Percentiles rank a stretch among this genome's conserved stretches.
phyloP scores from a whole-genome alignment of 2,797 vertebrate genomes.

The Fistularia tabacaria region DNA sequence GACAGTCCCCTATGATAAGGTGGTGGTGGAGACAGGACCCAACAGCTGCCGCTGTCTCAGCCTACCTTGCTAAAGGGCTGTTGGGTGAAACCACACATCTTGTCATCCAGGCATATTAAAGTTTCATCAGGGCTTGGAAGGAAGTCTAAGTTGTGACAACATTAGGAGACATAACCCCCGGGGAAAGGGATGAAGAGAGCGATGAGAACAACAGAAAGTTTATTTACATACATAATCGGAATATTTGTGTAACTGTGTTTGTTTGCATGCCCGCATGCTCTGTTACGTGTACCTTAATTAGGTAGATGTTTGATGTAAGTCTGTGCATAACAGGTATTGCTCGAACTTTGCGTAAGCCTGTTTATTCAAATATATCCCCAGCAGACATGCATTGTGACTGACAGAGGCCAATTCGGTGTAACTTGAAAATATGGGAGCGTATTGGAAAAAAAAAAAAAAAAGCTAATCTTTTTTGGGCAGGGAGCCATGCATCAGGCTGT shows the following conservation, averaged over 20 bases:
- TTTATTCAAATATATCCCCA: conserved; percentile 26
- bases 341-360: conserved; percentile 36
- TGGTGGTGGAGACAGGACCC: conserved; percentile 31
- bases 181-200: conserved; percentile 38
- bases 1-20: conserved; percentile 39
- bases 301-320: conserved; percentile 30
- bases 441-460: too few species aligned
- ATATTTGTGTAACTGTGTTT: conserved; percentile 23
- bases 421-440: too few species aligned
- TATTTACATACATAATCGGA: conserved; percentile 42
- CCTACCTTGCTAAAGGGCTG: conserved; percentile 53
- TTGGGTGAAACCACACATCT: conserved; percentile 35
- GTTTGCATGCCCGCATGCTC: conserved; percentile 5
- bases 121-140: conserved; percentile 53
- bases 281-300: conserved; percentile 18
- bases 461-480: too few species aligned
- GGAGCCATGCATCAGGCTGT: neutral
- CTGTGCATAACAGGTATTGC: conserved; percentile 36
- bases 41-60: conserved; percentile 54
- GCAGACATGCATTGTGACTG: conserved; percentile 7
- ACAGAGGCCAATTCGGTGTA: conserved; percentile 1
- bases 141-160: conserved; percentile 31
- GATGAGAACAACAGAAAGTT: conserved; percentile 31
- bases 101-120: conserved; percentile 58
- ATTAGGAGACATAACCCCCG: conserved; percentile 34